Conservation (phyloP, 2,888 invertebrate species). For the Ametastegia equiseti region DNA sequence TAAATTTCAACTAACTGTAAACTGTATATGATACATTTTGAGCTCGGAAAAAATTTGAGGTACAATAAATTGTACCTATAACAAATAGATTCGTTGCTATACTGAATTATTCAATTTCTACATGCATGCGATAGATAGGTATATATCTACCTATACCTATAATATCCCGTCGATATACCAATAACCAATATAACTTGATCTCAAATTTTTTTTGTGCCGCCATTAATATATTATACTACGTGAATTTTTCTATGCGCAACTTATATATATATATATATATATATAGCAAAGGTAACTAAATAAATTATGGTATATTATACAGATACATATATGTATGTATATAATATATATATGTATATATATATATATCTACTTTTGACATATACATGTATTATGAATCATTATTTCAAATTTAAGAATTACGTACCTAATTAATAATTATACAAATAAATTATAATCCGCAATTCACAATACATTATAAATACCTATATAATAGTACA, state of each 20-base stretch:
- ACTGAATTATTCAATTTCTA: no score
- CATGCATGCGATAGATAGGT: no score
- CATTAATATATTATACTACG: background rate
- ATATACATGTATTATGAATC: no score
- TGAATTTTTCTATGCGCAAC: slow-evolving; percentile 38
- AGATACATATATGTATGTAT: background rate
- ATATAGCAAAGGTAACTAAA: slow-evolving; percentile 14
- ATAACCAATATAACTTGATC: slow-evolving; percentile 1
- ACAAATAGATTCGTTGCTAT: no score
- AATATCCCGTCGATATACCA: no score
- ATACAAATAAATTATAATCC: slow-evolving; percentile 18
- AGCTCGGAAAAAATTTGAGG: slow-evolving; percentile 5
- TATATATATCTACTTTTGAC: background rate
- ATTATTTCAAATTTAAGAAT: slow-evolving; percentile 16
- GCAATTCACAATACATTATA: slow-evolving; percentile 15
- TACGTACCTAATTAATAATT: slow-evolving; percentile 11
- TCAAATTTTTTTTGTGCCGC: slow-evolving; percentile 37
- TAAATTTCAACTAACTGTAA: slow-evolving; percentile 3
- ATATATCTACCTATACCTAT: no score
- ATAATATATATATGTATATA: background rate
- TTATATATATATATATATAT: no score
- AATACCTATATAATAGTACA: background rate
- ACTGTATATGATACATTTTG: no score
- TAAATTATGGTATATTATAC: background rate
- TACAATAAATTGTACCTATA: background rate